phyloP scores from a whole-genome alignment of 2,113 vertebrate species.

The Sorex fumeus region DNA sequence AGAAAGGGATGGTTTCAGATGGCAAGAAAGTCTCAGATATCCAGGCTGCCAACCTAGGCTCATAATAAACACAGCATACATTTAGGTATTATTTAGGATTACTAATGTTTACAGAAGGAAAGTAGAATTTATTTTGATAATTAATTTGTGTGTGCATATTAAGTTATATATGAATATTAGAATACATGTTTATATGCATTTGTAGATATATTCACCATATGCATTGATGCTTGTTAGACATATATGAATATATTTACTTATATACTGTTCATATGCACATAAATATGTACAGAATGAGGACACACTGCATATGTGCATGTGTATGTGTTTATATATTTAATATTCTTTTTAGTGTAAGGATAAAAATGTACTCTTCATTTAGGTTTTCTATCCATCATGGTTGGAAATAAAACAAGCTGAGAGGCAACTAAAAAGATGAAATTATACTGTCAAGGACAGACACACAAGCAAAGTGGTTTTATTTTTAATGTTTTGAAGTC shows the following conservation, averaged over 20 bases:
- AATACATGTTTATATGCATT: not conserved
- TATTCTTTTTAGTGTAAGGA: not conserved
- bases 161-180: not conserved
- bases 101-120: not conserved
- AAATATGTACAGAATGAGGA: not conserved
- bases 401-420: constrained; percentile 68
- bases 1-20: not conserved
- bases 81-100: constrained; percentile 4
- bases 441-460: constrained; percentile 67
- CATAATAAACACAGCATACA: not conserved
- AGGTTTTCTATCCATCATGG: not conserved
- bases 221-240: not conserved
- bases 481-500: constrained; percentile 74
- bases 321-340: too few relatives aligned
- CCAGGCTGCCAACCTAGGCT: not conserved
- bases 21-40: not conserved
- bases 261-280: not conserved
- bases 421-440: constrained; percentile 71
- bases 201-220: not conserved
- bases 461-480: constrained; percentile 60
- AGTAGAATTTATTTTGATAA: not conserved
- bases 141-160: not conserved
- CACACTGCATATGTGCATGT: not conserved
- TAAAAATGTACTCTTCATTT: constrained; percentile 59
- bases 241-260: not conserved